Percentiles rank a stretch among this genome's conserved stretches.
Conservation (phyloP, 2,888 invertebrate genomes). For the Yponomeuta plumbellus region DNA sequence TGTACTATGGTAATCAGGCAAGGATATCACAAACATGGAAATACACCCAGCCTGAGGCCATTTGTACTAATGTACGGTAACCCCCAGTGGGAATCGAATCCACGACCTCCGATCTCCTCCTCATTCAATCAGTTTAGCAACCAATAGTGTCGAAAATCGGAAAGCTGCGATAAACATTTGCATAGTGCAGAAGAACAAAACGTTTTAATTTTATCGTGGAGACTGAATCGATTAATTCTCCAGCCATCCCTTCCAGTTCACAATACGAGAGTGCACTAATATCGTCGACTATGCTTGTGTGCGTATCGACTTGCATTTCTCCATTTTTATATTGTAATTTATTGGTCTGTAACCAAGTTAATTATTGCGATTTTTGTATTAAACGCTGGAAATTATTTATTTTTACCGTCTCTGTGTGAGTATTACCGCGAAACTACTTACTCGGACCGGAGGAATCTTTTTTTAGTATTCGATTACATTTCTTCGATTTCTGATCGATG, state of each 20-base stretch:
- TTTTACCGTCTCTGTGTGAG: conserved; percentile 63
- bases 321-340: conserved; percentile 73
- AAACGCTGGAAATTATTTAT: conserved; percentile 76
- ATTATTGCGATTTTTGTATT: conserved; percentile 77
- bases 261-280: conserved; percentile 21
- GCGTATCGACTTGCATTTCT: conserved; percentile 66
- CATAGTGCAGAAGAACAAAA: no score
- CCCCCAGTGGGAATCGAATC: no score
- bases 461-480: conserved; percentile 13
- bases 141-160: no score
- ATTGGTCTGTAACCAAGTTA: conserved; percentile 76
- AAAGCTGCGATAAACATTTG: no score
- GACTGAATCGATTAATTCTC: conserved; percentile 4
- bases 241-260: background rate
- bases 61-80: no score
- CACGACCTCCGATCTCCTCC: no score
- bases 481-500: conserved; percentile 12
- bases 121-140: no score
- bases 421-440: conserved; percentile 37
- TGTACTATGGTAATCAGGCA: no score
- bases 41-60: no score
- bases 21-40: no score
- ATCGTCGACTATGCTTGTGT: conserved; percentile 30
- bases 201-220: background rate
- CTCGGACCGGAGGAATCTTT: background rate